Conservation (phyloP, 2,797 vertebrate species). For the Eremophila alpestris region DNA sequence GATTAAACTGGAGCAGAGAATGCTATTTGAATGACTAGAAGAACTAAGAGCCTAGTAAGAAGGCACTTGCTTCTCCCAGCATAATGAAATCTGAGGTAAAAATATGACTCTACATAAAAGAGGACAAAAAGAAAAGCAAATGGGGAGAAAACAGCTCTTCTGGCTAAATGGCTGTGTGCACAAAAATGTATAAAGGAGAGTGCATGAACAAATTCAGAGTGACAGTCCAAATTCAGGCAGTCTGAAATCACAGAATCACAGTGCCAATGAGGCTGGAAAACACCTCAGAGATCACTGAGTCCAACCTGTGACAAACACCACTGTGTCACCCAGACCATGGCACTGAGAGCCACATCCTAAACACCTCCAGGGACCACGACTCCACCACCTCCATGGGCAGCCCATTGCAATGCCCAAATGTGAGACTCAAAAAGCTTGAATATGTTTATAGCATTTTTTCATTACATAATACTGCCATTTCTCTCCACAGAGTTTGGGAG, state of each 20-base stretch:
- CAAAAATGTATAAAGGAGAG: background rate
- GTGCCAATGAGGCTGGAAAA: background rate
- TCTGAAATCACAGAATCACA: background rate
- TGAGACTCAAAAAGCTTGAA: background rate
- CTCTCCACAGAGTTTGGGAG: background rate
- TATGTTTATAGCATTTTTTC: background rate
- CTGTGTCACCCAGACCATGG: fast-evolving
- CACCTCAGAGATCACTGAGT: too few species aligned
- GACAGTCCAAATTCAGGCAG: background rate
- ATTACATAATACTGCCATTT: background rate
- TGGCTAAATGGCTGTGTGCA: background rate
- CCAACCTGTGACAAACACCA: background rate
- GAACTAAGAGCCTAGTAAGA: background rate
- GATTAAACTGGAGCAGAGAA: background rate
- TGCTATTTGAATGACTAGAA: background rate
- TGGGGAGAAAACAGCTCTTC: background rate
- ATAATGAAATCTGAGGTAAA: background rate
- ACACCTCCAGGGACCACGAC: background rate
- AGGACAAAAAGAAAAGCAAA: background rate
- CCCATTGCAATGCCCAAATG: background rate
- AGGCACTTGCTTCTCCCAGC: background rate
- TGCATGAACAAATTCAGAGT: background rate
- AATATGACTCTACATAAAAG: background rate
- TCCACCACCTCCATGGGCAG: too few species aligned
- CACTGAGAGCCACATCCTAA: background rate